Evolutionary conservation across 2,888 invertebrate genomes (phyloP).

Genomic region (Cantharis rufa): DNA sequence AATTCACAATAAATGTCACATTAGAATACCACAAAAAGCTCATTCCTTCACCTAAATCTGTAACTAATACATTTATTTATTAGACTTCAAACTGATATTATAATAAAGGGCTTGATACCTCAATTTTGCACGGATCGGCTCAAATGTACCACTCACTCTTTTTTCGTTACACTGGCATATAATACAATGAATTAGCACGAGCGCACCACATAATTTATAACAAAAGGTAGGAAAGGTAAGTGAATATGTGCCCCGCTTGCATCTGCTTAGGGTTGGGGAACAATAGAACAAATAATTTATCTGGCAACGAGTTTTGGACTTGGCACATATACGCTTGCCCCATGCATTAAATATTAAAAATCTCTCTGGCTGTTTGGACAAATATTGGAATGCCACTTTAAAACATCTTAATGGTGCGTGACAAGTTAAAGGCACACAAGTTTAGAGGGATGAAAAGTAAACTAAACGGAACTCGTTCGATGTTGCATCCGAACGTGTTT

Average conservation of each 20-base stretch:
- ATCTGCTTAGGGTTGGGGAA: constrained; percentile 15
- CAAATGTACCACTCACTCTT: not conserved
- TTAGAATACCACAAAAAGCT: constrained; percentile 6
- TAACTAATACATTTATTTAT: constrained; percentile 14
- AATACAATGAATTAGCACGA: constrained; percentile 20
- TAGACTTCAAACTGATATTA: constrained; percentile 4
- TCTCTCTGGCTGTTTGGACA: constrained; percentile 18
- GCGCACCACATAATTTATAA: constrained; percentile 9
- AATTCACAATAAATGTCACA: constrained; percentile 8
- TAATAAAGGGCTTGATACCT: constrained; percentile 13
- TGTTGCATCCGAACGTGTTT: constrained; percentile 16
- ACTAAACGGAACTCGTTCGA: constrained; percentile 25
- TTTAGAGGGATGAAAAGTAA: constrained; percentile 26
- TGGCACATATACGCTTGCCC: not conserved
- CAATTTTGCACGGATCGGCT: constrained; percentile 16
- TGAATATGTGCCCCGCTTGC: constrained; percentile 6
- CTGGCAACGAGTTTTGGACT: constrained; percentile 17
- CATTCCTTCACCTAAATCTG: constrained; percentile 7
- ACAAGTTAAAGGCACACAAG: constrained; percentile 21
- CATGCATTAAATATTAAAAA: constrained; percentile 10
- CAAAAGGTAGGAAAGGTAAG: constrained; percentile 11
- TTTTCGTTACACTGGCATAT: constrained; percentile 10
- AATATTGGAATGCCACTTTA: constrained; percentile 26
- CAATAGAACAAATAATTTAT: constrained; percentile 21
- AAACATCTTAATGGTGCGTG: constrained; percentile 30